Conservation (phyloP, 2,888 invertebrate species). For the Congeria kusceri region DNA sequence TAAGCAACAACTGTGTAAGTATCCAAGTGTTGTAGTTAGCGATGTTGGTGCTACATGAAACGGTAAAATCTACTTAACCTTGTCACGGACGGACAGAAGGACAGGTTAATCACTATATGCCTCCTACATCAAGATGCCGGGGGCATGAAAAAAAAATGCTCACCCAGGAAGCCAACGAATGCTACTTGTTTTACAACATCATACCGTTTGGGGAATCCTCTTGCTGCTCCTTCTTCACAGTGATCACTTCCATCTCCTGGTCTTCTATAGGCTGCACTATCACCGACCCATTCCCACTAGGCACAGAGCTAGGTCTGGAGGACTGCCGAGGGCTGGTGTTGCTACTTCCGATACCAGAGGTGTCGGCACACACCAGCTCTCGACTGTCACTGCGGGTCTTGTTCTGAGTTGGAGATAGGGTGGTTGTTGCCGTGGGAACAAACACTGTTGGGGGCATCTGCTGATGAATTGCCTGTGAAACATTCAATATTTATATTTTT, state of each 20-base stretch:
- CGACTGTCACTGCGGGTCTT: slow-evolving; percentile 47
- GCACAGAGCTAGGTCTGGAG: slow-evolving; percentile 61
- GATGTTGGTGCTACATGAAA: too few relatives aligned
- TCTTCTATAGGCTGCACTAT: slow-evolving; percentile 61
- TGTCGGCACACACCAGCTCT: slow-evolving; percentile 63
- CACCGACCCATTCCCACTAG: slow-evolving; percentile 61
- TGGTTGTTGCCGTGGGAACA: slow-evolving; percentile 40
- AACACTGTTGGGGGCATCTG: slow-evolving; percentile 35
- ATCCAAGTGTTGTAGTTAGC: too few relatives aligned
- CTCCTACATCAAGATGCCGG: too few relatives aligned
- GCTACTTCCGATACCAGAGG: slow-evolving; percentile 65
- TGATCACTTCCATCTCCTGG: slow-evolving; percentile 61
- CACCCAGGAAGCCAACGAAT: too few relatives aligned
- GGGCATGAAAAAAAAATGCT: too few relatives aligned
- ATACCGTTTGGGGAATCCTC: slow-evolving; percentile 44
- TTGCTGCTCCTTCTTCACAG: slow-evolving; percentile 60
- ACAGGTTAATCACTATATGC: too few relatives aligned
- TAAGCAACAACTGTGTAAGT: too few relatives aligned
- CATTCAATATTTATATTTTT: neutral
- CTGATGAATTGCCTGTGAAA: slow-evolving; percentile 31
- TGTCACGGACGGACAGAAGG: too few relatives aligned
- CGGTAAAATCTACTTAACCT: too few relatives aligned
- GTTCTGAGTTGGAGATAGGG: slow-evolving; percentile 46
- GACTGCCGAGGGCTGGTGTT: slow-evolving; percentile 63
- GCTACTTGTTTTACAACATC: too few relatives aligned